phyloP scores from a whole-genome alignment of 2,113 vertebrate species.

The Cettia cetti region DNA sequence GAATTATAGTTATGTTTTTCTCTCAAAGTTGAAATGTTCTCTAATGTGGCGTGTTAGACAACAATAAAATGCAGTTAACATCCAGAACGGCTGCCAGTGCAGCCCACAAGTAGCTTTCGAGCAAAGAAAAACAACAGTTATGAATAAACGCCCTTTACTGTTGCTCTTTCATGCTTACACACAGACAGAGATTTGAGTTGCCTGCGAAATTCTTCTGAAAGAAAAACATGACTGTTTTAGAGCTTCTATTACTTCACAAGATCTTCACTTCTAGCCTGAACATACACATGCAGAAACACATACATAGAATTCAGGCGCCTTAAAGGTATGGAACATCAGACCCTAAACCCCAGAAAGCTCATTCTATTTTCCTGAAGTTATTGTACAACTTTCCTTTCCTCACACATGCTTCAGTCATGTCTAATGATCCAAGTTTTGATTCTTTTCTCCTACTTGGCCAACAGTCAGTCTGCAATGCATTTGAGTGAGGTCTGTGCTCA shows the following conservation, averaged over 20 bases:
- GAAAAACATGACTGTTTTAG: background rate
- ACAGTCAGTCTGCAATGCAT: background rate
- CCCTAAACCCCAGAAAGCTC: background rate
- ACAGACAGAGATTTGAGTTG: background rate
- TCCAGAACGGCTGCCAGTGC: slow-evolving; percentile 19
- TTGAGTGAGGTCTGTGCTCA: background rate
- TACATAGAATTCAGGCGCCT: background rate
- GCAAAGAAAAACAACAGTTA: slow-evolving; percentile 29
- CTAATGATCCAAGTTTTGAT: background rate
- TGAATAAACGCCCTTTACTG: background rate
- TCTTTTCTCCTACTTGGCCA: background rate
- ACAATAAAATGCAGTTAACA: slow-evolving; percentile 46
- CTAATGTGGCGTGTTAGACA: slow-evolving; percentile 27
- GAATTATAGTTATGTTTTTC: slow-evolving; percentile 46
- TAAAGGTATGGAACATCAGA: background rate
- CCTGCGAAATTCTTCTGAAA: background rate
- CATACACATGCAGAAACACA: background rate
- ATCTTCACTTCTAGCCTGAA: background rate
- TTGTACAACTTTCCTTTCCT: background rate
- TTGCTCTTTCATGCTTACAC: background rate
- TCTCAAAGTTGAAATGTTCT: slow-evolving; percentile 46
- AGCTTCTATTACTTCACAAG: background rate
- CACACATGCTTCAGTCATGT: background rate
- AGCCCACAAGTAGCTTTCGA: slow-evolving; percentile 24
- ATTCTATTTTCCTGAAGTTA: background rate